Conservation (phyloP, 1,140 invertebrate genomes). For the Aphelenchoides besseyi region DNA sequence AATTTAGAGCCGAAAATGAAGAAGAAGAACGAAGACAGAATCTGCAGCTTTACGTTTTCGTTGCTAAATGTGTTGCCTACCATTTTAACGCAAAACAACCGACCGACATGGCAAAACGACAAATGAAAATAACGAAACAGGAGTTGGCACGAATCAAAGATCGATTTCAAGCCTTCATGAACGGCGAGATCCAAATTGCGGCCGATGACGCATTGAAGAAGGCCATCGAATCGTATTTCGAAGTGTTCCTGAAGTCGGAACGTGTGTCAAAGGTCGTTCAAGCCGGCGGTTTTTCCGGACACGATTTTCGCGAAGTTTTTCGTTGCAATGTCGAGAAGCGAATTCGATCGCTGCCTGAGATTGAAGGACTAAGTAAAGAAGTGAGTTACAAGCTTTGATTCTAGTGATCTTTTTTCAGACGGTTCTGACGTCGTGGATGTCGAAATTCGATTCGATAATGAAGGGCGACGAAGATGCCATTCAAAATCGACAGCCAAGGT, state of each 20-base stretch:
- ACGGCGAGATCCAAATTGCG: conserved; percentile 89
- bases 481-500: conserved; percentile 33
- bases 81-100: conserved; percentile 99
- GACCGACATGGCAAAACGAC: conserved; percentile 87
- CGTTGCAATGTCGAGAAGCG: conserved; percentile 62
- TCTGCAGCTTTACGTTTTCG: conserved; percentile 95
- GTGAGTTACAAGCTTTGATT: conserved; percentile 62
- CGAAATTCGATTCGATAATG: conserved; percentile 97
- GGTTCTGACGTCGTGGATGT: conserved; percentile 91
- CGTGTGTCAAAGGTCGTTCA: conserved; percentile 89
- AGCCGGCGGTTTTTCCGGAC: conserved; percentile 90
- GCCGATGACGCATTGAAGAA: conserved; percentile 99
- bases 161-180: conserved; percentile 75
- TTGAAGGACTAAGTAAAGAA: conserved; percentile 97
- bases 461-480: conserved; percentile 71
- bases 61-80: conserved; percentile 94
- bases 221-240: conserved; percentile 92
- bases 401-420: conserved; percentile 9
- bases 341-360: conserved; percentile 87
- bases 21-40: conserved; percentile 86
- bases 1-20: conserved; percentile 71
- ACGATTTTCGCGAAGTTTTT: conserved; percentile 92
- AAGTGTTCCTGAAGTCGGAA: conserved; percentile 94
- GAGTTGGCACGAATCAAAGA: conserved; percentile 90
- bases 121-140: conserved; percentile 89